phyloP scores from a whole-genome alignment of 2,888 invertebrate species.

The Brenthis hecate region DNA sequence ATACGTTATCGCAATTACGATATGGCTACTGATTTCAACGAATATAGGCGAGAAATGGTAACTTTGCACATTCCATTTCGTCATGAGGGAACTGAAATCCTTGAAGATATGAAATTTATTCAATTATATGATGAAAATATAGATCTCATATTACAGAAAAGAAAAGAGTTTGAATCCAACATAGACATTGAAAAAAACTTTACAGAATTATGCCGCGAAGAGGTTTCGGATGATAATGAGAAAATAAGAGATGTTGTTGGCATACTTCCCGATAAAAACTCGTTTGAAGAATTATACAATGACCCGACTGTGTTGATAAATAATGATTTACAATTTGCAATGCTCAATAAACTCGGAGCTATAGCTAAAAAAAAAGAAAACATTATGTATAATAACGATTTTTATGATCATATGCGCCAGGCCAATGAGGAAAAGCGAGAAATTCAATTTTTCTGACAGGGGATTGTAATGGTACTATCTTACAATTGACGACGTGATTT shows the following conservation, averaged over 20 bases:
- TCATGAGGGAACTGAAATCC: slow-evolving; percentile 31
- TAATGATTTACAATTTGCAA: neutral
- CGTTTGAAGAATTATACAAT: neutral
- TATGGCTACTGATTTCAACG: slow-evolving; percentile 46
- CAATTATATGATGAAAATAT: slow-evolving; percentile 48
- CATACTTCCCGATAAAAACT: neutral
- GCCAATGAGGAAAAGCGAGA: no score
- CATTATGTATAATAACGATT: no score
- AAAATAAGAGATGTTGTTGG: neutral
- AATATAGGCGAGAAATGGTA: slow-evolving; percentile 51
- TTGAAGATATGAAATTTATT: slow-evolving; percentile 34
- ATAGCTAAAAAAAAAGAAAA: slow-evolving; percentile 7
- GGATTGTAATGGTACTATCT: no score
- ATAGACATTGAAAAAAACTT: slow-evolving; percentile 49
- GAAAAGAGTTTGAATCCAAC: slow-evolving; percentile 51
- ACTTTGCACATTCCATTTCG: slow-evolving; percentile 38
- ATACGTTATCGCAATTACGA: slow-evolving; percentile 48
- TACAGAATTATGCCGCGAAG: slow-evolving; percentile 28
- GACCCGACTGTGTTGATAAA: neutral
- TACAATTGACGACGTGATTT: no score
- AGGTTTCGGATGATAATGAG: slow-evolving; percentile 18
- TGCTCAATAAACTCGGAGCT: slow-evolving; percentile 12
- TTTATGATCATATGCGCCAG: no score
- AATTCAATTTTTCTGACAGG: no score
- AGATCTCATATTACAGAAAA: slow-evolving; percentile 44